phyloP scores from a whole-genome alignment of 2,888 invertebrate species.

The Cheilosia grossa region DNA sequence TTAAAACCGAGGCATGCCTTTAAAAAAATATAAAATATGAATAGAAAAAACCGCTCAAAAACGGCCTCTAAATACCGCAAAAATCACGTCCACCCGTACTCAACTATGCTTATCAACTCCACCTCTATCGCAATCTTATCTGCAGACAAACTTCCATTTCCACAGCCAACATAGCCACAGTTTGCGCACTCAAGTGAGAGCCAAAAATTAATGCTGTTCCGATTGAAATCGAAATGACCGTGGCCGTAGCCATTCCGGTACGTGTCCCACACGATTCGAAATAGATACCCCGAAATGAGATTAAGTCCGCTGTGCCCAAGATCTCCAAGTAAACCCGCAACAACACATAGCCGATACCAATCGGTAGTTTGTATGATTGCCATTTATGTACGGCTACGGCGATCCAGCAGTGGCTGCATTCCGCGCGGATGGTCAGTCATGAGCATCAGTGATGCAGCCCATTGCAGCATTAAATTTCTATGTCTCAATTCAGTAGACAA shows the following conservation, averaged over 20 bases:
- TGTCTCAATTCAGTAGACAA: conserved; percentile 51
- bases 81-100: neutral
- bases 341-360: conserved; percentile 32
- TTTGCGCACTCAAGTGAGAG: conserved; percentile 14
- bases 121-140: conserved; percentile 21
- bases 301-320: conserved; percentile 18
- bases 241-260: conserved; percentile 21
- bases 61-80: neutral
- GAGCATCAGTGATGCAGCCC: conserved; percentile 7
- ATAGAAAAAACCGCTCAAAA: neutral
- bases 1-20: too few species aligned
- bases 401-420: conserved; percentile 4
- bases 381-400: conserved; percentile 5
- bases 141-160: conserved; percentile 7
- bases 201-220: conserved; percentile 2
- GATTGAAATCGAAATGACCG: conserved; percentile 45
- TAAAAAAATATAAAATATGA: too few species aligned
- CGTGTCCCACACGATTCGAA: conserved; percentile 23
- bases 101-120: neutral
- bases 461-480: conserved; percentile 58
- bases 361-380: conserved; percentile 58
- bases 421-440: conserved; percentile 44
- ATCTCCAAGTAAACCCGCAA: conserved; percentile 8
- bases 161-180: neutral
- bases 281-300: conserved; percentile 26